Evolutionary conservation across 2,113 vertebrate species (phyloP).

Genomic region (Cyphomyrus discorhynchus): DNA sequence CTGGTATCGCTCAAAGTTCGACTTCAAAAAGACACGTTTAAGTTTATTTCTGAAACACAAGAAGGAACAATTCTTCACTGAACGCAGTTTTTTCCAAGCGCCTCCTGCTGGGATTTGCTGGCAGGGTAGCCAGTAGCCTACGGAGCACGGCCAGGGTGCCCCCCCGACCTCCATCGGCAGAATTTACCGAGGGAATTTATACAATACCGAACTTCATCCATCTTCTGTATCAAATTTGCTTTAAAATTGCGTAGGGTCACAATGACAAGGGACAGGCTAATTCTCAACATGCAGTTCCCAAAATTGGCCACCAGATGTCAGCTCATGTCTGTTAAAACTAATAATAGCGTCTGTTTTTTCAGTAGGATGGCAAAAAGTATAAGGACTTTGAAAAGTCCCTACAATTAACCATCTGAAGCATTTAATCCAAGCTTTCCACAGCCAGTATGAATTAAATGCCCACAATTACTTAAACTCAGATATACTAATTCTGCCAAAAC

Average conservation of each 20-base stretch:
- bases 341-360: not conserved
- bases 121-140: not conserved
- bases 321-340: not conserved
- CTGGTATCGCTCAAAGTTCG: not conserved
- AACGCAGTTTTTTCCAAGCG: not conserved
- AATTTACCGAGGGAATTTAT: not conserved
- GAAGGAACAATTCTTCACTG: not conserved
- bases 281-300: not conserved
- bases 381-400: not conserved
- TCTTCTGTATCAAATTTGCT: not conserved
- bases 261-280: not conserved
- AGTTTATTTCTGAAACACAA: not conserved
- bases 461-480: not conserved
- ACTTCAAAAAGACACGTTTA: not conserved
- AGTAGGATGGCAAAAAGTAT: not conserved
- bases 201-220: not conserved
- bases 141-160: too few species aligned
- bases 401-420: not conserved
- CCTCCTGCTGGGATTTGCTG: not conserved
- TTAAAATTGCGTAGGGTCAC: not conserved
- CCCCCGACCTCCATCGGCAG: not conserved
- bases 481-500: not conserved
- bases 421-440: not conserved
- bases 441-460: not conserved
- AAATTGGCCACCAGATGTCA: conserved; percentile 1